A percentile compares a stretch with the other conserved stretches of the same genome.
Evolutionary conservation across 2,797 vertebrate genomes (phyloP).

Genomic region (Squalus acanthias): DNA sequence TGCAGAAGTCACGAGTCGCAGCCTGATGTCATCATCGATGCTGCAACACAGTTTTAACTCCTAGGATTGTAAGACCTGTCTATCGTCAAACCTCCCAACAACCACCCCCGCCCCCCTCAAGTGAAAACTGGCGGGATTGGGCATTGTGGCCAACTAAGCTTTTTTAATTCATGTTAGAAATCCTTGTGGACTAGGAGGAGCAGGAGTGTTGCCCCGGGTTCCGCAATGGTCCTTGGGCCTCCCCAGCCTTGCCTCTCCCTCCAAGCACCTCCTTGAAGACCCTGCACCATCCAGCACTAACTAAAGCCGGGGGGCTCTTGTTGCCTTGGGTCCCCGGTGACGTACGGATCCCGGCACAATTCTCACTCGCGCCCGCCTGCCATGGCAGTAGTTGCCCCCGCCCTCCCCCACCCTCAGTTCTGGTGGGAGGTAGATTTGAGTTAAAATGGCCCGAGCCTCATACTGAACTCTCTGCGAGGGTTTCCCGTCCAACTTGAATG

Average conservation of each 20-base stretch:
- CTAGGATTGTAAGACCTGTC: neutral
- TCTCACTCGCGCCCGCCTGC: neutral
- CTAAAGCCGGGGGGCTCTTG: too few species aligned
- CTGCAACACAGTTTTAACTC: neutral
- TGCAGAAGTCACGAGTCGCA: neutral
- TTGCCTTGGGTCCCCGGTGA: neutral
- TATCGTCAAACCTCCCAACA: neutral
- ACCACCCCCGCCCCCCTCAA: neutral
- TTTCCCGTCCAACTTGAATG: neutral
- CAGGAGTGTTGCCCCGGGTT: neutral
- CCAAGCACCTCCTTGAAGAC: neutral
- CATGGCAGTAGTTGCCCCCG: neutral
- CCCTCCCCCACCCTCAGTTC: neutral
- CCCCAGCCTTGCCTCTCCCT: neutral
- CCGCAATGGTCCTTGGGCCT: neutral
- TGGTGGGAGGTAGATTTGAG: neutral
- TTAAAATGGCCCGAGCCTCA: too few species aligned
- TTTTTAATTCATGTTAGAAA: too few species aligned
- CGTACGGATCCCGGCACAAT: neutral
- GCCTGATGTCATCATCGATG: neutral
- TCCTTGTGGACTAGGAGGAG: neutral
- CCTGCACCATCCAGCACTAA: too few species aligned
- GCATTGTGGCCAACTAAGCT: neutral
- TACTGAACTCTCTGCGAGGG: neutral
- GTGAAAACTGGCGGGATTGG: neutral